Evolutionary conservation across 2,797 vertebrate species (phyloP), one percentile per base, ranked within the genome.

Genomic region (Coranthus polyacanthus): DNA sequence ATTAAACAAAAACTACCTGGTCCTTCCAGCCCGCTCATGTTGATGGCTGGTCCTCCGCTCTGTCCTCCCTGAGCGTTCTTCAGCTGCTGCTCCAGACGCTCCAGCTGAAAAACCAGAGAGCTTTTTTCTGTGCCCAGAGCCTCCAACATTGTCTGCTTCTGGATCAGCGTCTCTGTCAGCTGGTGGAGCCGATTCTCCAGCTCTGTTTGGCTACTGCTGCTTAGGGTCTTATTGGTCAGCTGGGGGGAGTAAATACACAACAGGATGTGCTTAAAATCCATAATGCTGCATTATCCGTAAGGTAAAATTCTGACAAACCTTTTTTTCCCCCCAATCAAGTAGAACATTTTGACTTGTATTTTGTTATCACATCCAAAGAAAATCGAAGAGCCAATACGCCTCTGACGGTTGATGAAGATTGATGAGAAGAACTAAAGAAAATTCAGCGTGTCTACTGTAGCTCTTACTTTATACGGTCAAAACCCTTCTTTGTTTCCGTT

Each of bases 81-180:
- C 70, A 98, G 85, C 86, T 98, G 98, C 62, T 96, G 95, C 58
- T 99, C 97, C 0, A 99, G 90, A 6, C 96, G 92, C 89, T 99
- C 98, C 81, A 99, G 90, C 75, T 99, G 98, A 84, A 98, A 98
- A 62, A 96, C 95, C 53, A 99, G 94, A 0, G 98, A 96, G 86
- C 93, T 99, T 74, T 99, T 99, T 58, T 99, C 98, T 0, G 98
- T 99, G 81, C 98, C 96, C 75, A 99, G 92, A 59, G 95, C 96
- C 89, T 99, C 98, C 87, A 99, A 89, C 96, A 97, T 94, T 5
- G 98, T 99, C 91, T 99, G 98, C 84, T 99, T 99, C 94, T 99
- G 98, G 91, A 99, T 99, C 81, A 99, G 91, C 0, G 97, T 97
- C 92, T 99, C 98, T 0, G 98, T 99, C 74, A 99, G 92, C 89